Conservation (phyloP, 2,113 vertebrate genomes). For the Machaerirhynchus nigripectus region DNA sequence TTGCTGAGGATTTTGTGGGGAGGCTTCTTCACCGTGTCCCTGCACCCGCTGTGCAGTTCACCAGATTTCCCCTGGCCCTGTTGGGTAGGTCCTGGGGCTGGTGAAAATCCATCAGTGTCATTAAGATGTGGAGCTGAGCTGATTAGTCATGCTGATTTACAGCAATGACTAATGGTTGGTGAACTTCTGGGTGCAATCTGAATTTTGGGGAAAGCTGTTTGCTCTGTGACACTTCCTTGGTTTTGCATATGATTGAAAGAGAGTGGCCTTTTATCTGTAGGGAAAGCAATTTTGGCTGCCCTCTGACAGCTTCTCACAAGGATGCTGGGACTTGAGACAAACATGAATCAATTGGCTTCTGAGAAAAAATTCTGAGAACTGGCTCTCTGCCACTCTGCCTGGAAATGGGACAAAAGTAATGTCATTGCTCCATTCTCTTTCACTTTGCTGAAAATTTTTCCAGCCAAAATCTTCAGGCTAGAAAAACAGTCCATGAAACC, state of each 20-base stretch:
- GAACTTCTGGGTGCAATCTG: not conserved
- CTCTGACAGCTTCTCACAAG: conserved; percentile 20
- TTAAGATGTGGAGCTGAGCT: not conserved
- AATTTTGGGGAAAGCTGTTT: not conserved
- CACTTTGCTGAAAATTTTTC: not conserved
- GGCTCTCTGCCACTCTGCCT: not conserved
- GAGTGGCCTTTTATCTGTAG: not conserved
- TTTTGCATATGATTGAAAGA: not conserved
- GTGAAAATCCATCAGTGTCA: not conserved
- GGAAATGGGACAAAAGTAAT: conserved; percentile 9
- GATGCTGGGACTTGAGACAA: not conserved
- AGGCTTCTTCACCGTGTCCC: not conserved
- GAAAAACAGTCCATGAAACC: not conserved
- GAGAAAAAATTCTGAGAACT: conserved; percentile 2
- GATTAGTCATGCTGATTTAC: not conserved
- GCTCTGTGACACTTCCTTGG: not conserved
- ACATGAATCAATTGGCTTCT: conserved; percentile 3
- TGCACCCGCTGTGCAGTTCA: not conserved
- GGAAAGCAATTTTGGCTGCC: conserved; percentile 29
- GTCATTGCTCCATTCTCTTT: not conserved
- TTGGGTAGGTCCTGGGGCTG: not conserved
- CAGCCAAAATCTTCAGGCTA: not conserved
- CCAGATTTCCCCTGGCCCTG: not conserved
- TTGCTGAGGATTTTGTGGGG: not conserved
- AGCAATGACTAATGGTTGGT: not conserved